Percentiles rank a stretch among this genome's conserved stretches.
Evolutionary conservation across 2,797 vertebrate species (phyloP).

Genomic region (Melanotaenia trifasciata): DNA sequence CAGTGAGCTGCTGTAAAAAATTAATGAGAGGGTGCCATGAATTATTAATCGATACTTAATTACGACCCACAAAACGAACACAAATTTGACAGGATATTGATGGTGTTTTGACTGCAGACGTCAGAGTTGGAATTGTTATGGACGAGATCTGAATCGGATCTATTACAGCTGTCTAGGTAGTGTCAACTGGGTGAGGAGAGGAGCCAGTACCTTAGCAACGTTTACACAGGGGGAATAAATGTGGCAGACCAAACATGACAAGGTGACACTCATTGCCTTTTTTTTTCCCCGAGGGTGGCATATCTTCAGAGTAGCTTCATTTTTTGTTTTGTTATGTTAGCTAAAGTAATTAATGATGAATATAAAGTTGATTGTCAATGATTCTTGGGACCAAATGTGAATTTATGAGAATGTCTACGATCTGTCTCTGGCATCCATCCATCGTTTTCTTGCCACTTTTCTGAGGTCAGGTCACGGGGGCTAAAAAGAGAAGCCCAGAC

Average conservation of each 20-base stretch:
- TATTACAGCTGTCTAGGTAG: constrained; percentile 69
- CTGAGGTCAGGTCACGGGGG: no score
- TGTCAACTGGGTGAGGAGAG: constrained; percentile 61
- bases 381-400: neutral
- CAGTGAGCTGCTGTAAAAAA: constrained; percentile 70
- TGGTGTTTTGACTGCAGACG: constrained; percentile 79
- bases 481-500: no score
- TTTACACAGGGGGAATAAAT: constrained; percentile 73
- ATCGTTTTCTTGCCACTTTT: no score
- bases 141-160: constrained; percentile 78
- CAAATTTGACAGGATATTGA: constrained; percentile 77
- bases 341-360: neutral
- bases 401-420: neutral
- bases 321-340: neutral
- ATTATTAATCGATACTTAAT: constrained; percentile 85
- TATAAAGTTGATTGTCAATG: neutral
- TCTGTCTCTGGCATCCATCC: neutral
- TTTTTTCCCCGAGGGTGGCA: constrained; percentile 2
- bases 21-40: constrained; percentile 71
- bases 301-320: neutral
- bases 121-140: constrained; percentile 74
- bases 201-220: constrained; percentile 48
- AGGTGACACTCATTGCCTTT: constrained; percentile 60
- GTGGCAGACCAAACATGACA: constrained; percentile 69
- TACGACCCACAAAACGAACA: constrained; percentile 66